Evolutionary conservation across 2,113 vertebrate species (phyloP), one percentile per base, ranked within the genome.

Genomic region (Campylorhamphus procurvoides): DNA sequence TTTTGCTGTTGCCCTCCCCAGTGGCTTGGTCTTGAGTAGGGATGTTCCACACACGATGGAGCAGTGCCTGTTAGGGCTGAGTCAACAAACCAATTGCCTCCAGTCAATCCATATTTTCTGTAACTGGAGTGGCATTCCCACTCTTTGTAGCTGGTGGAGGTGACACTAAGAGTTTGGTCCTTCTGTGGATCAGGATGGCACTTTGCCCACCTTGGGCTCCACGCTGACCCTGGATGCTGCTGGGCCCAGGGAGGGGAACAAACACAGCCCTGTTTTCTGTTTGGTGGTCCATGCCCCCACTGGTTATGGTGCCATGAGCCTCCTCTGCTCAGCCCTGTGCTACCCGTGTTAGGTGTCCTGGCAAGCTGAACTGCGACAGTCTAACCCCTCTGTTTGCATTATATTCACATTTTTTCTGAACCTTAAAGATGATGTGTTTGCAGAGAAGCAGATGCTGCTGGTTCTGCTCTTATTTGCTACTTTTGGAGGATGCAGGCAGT

Each of bases 381-480:
- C 14, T 27, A 47, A 52, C n/a, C 47, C 33, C 33, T 37, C 47
- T 75, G 55, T 84, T 93, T 89, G 91, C 64, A 76, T 94, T 95
- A 66, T 71, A 58, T 40, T 86, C 59, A 81, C 6, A n/a, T 53
- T 19, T 28, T 74, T 63, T 73, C 55, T 39, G 46, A 58, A 58
- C 42, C 67, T 46, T 90, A 49, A 53, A 44, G 74, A 64, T 58
- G 59, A 62, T 53, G 71, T 60, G 62, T 74, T 87, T 53, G 84
- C 15, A 6, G 60, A 69, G 59, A 79, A 85, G 59, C 82, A 92
- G 85, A 63, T 96, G 86, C 80, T 97, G 92, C 84, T 76, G 53
- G 55, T 85, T 69, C 24, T 85, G 68, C 63, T 24, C n/a, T 78
- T 83, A 27, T 83, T 93, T 94, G 68, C 87, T 95, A 7, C 89